A percentile compares a stretch with the other conserved stretches of the same genome.
phyloP scores from a whole-genome alignment of 1,140 invertebrate genomes.

The Pachypeltis micranthus region DNA sequence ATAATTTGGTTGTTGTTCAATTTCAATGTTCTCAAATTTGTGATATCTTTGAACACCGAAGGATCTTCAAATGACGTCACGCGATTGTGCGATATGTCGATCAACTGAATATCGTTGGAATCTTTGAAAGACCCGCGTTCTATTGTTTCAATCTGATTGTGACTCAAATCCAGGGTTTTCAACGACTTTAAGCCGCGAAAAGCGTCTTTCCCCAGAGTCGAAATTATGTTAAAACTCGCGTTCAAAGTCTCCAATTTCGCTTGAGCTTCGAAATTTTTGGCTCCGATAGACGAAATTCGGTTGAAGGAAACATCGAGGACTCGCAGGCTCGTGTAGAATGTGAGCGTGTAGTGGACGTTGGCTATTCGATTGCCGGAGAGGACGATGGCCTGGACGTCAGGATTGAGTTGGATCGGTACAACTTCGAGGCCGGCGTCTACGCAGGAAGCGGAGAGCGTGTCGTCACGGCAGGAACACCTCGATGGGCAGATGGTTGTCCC shows the following conservation, averaged over 20 bases:
- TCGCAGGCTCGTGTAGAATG: conserved; percentile 65
- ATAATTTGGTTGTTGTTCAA: conserved; percentile 65
- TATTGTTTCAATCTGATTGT: conserved; percentile 62
- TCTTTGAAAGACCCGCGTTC: conserved; percentile 56
- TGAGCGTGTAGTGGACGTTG: conserved; percentile 56
- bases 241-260: conserved; percentile 55
- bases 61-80: conserved; percentile 54
- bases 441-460: conserved; percentile 56
- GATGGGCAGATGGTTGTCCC: conserved; percentile 59
- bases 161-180: conserved; percentile 53
- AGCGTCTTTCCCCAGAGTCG: conserved; percentile 54
- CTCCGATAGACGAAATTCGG: conserved; percentile 59
- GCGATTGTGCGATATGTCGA: conserved; percentile 65
- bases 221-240: conserved; percentile 59
- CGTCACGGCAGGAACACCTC: conserved; percentile 68
- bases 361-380: conserved; percentile 60
- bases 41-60: conserved; percentile 55
- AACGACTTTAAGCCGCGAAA: conserved; percentile 60
- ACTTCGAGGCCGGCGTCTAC: conserved; percentile 62
- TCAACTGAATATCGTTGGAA: conserved; percentile 51
- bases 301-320: conserved; percentile 70
- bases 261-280: conserved; percentile 66
- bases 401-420: conserved; percentile 76
- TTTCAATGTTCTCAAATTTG: conserved; percentile 51
- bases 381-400: conserved; percentile 63